These are phyloP conservation scores for Butorides virescens DNA, from an alignment of 2,113 vertebrate species.

Conservation along the genomic window DNA sequence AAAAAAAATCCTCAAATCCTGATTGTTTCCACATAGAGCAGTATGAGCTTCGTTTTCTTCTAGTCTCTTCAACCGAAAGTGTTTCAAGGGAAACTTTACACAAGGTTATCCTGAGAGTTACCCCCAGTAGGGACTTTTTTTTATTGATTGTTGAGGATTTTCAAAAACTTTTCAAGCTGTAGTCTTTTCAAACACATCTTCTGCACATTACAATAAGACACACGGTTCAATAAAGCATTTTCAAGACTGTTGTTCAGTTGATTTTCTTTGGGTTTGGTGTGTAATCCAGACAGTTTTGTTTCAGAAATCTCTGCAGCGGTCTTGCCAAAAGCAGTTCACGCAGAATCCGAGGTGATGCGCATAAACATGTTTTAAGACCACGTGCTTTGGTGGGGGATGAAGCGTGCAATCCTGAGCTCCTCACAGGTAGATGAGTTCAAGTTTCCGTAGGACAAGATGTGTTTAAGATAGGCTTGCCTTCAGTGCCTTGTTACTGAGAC, in stretches of 20 bases:
- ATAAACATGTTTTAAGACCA: neutral
- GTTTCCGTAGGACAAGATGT: accelerated
- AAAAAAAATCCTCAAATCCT: constrained; percentile 14
- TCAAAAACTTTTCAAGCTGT: constrained; percentile 77
- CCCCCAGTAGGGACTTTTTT: constrained; percentile 53
- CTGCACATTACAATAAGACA: constrained; percentile 80
- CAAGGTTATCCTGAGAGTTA: constrained; percentile 62
- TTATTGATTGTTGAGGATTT: constrained; percentile 75
- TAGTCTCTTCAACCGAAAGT: constrained; percentile 63
- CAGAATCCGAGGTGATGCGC: neutral
- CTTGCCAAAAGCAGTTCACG: neutral
- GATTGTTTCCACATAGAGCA: constrained; percentile 26
- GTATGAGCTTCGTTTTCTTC: constrained; percentile 54
- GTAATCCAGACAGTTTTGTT: neutral
- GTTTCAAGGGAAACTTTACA: constrained; percentile 53
- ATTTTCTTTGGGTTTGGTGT: constrained; percentile 73
- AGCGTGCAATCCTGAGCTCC: neutral
- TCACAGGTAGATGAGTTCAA: neutral
- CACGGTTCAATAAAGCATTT: constrained; percentile 86
- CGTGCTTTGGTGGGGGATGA: neutral
- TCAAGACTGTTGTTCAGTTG: constrained; percentile 82
- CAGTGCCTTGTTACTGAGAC: accelerated
- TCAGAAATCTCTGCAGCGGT: neutral
- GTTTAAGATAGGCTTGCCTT: neutral
- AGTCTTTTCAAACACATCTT: constrained; percentile 80